Conservation (phyloP, 2,888 invertebrate genomes). For the Elegia similella region DNA sequence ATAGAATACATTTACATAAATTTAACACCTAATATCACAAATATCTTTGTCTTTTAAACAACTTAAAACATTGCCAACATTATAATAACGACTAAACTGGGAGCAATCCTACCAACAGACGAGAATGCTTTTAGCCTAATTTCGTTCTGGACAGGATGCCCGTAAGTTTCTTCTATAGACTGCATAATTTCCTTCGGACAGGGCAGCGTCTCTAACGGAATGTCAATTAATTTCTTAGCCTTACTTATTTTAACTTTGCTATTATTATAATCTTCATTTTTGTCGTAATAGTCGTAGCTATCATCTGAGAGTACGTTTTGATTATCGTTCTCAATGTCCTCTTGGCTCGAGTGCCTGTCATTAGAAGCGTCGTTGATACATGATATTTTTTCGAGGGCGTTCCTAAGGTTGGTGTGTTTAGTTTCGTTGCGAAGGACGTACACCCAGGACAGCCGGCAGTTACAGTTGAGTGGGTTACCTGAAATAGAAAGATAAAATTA, state of each 20-base stretch:
- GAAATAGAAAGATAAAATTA: constrained; percentile 52
- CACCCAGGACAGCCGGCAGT: constrained; percentile 92
- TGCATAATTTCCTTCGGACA: constrained; percentile 74
- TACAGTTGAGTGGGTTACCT: constrained; percentile 92
- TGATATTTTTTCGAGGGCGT: constrained; percentile 86
- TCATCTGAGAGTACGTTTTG: constrained; percentile 57
- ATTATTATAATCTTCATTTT: constrained; percentile 58
- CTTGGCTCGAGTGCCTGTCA: constrained; percentile 54
- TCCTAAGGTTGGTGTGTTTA: constrained; percentile 84
- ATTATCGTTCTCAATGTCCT: constrained; percentile 45
- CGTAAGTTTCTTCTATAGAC: constrained; percentile 67
- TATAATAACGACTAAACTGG: constrained; percentile 46
- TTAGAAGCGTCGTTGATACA: constrained; percentile 82
- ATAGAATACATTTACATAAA: constrained; percentile 42
- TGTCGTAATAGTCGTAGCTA: constrained; percentile 70
- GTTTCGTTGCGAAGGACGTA: constrained; percentile 88
- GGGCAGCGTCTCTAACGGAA: constrained; percentile 66
- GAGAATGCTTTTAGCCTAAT: constrained; percentile 72
- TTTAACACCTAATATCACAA: constrained; percentile 74
- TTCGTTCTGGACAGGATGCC: constrained; percentile 73
- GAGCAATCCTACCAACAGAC: constrained; percentile 43
- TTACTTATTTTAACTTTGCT: constrained; percentile 48
- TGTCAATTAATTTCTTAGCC: constrained; percentile 62
- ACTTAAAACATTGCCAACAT: constrained; percentile 37
- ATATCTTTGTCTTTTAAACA: constrained; percentile 56